phyloP scores from a whole-genome alignment of 2,888 invertebrate species.

The Mesochorus sp. region DNA sequence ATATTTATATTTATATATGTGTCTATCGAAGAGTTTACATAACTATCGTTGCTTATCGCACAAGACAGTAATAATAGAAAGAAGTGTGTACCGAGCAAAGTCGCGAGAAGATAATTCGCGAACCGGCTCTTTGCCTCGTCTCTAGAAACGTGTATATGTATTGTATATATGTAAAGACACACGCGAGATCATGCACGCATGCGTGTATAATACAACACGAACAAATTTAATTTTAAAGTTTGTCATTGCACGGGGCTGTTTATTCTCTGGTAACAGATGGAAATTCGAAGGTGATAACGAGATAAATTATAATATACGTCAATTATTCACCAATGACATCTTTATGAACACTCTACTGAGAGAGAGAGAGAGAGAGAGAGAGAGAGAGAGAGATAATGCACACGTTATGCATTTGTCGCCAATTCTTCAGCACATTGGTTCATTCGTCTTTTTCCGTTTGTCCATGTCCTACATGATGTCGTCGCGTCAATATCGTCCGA shows the following conservation, averaged over 20 bases:
- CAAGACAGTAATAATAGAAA: constrained; percentile 53
- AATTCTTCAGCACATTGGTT: background rate
- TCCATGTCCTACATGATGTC: background rate
- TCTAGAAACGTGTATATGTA: background rate
- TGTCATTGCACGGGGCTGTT: background rate
- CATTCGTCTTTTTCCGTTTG: background rate
- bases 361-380: no score
- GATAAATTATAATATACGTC: constrained; percentile 23
- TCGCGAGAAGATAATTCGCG: constrained; percentile 38
- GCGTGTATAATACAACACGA: background rate
- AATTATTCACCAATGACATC: constrained; percentile 8
- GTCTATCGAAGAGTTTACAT: constrained; percentile 42
- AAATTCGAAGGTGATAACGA: constrained; percentile 31
- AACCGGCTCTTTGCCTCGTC: background rate
- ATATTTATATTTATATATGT: no score
- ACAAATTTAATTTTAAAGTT: constrained; percentile 26
- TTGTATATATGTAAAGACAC: background rate
- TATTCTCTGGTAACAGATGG: background rate
- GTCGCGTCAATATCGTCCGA: constrained; percentile 20
- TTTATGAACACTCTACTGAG: no score
- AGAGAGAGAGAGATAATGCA: no score
- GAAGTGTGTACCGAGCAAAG: constrained; percentile 43
- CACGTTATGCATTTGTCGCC: background rate
- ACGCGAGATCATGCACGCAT: background rate
- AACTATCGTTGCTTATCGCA: constrained; percentile 51